These are phyloP conservation scores for Halcyon chelicuti DNA, from an alignment of 2,797 vertebrate species.

Conservation along the genomic window DNA sequence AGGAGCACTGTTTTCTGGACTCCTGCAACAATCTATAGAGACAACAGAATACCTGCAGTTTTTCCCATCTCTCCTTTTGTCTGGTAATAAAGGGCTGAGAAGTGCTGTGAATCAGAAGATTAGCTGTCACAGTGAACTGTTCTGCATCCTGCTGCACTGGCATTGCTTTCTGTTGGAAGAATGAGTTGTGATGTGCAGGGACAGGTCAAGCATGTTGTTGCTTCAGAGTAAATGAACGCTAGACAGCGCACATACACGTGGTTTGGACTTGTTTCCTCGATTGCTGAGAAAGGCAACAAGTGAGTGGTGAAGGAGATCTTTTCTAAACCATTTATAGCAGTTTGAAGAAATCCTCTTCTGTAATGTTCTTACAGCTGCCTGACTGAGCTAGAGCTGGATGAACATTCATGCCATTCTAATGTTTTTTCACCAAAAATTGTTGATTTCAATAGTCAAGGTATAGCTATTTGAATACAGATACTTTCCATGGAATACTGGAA, in stretches of 20 bases:
- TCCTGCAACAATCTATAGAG: background rate
- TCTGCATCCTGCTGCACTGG: background rate
- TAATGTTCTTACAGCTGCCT: background rate
- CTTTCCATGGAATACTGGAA: background rate
- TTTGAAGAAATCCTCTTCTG: background rate
- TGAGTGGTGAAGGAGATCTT: background rate
- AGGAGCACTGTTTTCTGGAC: background rate
- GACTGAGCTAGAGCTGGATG: background rate
- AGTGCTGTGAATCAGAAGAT: background rate
- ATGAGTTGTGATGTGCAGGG: background rate
- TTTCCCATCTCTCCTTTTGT: background rate
- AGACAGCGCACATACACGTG: background rate
- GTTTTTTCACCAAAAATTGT: background rate
- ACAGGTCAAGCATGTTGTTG: background rate
- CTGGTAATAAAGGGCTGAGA: background rate
- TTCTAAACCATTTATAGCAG: background rate
- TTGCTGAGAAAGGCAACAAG: background rate
- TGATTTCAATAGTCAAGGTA: background rate
- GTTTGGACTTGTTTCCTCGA: background rate
- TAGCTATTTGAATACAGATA: background rate
- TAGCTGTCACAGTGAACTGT: background rate
- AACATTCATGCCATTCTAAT: background rate
- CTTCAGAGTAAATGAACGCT: background rate
- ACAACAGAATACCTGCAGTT: background rate
- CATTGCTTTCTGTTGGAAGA: background rate